A percentile compares a stretch with the other conserved stretches of the same genome.
Evolutionary conservation across 2,797 vertebrate genomes (phyloP).

Genomic region (Okamejei kenojei): DNA sequence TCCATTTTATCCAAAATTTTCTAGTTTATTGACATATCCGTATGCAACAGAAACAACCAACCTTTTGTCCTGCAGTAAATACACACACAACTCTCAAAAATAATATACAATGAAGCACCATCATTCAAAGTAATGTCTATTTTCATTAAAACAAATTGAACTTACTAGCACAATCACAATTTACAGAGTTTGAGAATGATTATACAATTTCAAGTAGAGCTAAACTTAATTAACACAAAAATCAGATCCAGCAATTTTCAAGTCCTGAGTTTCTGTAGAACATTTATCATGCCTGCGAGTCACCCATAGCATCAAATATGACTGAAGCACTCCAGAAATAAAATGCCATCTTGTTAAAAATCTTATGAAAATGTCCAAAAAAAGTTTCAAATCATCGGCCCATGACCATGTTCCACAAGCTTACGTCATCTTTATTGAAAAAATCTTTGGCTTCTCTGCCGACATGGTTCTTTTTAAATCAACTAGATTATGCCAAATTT

Average conservation of each 20-base stretch:
- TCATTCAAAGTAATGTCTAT: slow-evolving; percentile 34
- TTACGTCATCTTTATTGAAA: slow-evolving; percentile 9
- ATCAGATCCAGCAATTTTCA: slow-evolving; percentile 37
- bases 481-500: slow-evolving; percentile 33
- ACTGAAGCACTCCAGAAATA: slow-evolving; percentile 36
- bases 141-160: slow-evolving; percentile 36
- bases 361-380: slow-evolving; percentile 26
- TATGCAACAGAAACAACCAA: slow-evolving; percentile 32
- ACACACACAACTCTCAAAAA: slow-evolving; percentile 36
- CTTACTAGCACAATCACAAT: slow-evolving; percentile 30
- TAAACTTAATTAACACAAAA: slow-evolving; percentile 38
- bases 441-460: slow-evolving; percentile 37
- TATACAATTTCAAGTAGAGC: slow-evolving; percentile 38
- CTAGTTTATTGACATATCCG: slow-evolving; percentile 33
- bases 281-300: slow-evolving; percentile 35
- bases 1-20: slow-evolving; percentile 12
- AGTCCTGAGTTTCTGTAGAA: slow-evolving; percentile 38
- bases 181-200: slow-evolving; percentile 37
- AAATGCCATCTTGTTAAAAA: slow-evolving; percentile 31
- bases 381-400: slow-evolving; percentile 10
- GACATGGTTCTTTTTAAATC: slow-evolving; percentile 21
- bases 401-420: slow-evolving; percentile 30
- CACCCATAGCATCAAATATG: slow-evolving; percentile 28
- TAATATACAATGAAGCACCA: slow-evolving; percentile 36
- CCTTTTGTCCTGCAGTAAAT: slow-evolving; percentile 32